phyloP scores from a whole-genome alignment of 2,888 invertebrate genomes.

The Hirtodrosophila confusa region DNA sequence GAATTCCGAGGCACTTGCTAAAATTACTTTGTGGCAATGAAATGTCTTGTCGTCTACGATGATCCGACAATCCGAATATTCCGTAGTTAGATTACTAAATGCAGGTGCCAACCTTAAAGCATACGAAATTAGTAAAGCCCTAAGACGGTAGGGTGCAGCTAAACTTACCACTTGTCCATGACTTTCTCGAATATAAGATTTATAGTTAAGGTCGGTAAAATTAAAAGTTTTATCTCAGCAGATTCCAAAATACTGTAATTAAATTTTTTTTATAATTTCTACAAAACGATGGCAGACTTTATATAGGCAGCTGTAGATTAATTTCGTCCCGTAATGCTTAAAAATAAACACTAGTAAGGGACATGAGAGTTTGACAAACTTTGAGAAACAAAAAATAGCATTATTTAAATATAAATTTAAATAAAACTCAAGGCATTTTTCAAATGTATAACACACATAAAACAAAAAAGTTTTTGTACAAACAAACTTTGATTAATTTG shows the following conservation, averaged over 20 bases:
- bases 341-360: too few species aligned
- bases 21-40: slow-evolving; percentile 35
- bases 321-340: too few species aligned
- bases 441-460: too few species aligned
- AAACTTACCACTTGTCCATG: slow-evolving; percentile 14
- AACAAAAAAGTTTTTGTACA: too few species aligned
- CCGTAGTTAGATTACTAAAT: neutral
- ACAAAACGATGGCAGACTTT: too few species aligned
- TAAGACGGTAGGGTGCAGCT: neutral
- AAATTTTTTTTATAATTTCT: too few species aligned
- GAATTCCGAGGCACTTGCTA: slow-evolving; percentile 27
- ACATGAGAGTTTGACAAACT: too few species aligned
- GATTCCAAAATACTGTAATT: neutral
- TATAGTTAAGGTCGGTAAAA: neutral
- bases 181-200: neutral
- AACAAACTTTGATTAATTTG: too few species aligned
- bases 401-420: too few species aligned
- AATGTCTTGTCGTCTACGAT: slow-evolving; percentile 3
- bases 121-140: neutral
- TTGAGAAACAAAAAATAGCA: too few species aligned
- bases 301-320: too few species aligned
- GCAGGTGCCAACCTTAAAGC: slow-evolving; percentile 19
- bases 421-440: too few species aligned
- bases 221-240: neutral
- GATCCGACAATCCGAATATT: slow-evolving; percentile 33